phyloP scores from a whole-genome alignment of 2,113 vertebrate genomes.

The Neotragus pygmaeus region DNA sequence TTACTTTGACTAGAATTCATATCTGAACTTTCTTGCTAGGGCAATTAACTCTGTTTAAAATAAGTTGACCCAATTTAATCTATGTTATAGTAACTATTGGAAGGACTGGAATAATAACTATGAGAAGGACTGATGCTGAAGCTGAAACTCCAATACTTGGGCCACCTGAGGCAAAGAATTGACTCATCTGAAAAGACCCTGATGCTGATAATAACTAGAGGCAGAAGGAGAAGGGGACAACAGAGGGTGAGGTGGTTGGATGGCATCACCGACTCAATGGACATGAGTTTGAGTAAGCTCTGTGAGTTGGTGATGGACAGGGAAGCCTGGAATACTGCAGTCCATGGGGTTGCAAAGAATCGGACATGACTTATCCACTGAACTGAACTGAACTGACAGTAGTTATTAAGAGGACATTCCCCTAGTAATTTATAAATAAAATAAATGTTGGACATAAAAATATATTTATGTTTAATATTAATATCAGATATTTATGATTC shows the following conservation, averaged over 20 bases:
- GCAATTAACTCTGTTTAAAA: neutral
- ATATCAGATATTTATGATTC: conserved; percentile 6
- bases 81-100: neutral
- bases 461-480: neutral
- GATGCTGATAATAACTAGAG: neutral
- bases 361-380: rapidly evolving
- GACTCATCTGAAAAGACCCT: neutral
- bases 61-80: neutral
- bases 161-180: neutral
- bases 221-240: neutral
- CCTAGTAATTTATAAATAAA: conserved; percentile 10
- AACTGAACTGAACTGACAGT: neutral
- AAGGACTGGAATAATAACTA: neutral
- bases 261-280: neutral
- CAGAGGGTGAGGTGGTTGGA: neutral
- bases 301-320: neutral
- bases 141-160: neutral
- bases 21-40: neutral
- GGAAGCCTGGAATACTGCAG: neutral
- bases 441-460: neutral
- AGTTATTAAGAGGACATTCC: neutral
- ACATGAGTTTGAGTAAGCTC: neutral
- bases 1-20: neutral
- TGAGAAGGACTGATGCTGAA: neutral
- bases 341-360: neutral